Evolutionary conservation across 1,140 invertebrate species (phyloP).

Genomic region (Pseudomyrmex dendroicus): DNA sequence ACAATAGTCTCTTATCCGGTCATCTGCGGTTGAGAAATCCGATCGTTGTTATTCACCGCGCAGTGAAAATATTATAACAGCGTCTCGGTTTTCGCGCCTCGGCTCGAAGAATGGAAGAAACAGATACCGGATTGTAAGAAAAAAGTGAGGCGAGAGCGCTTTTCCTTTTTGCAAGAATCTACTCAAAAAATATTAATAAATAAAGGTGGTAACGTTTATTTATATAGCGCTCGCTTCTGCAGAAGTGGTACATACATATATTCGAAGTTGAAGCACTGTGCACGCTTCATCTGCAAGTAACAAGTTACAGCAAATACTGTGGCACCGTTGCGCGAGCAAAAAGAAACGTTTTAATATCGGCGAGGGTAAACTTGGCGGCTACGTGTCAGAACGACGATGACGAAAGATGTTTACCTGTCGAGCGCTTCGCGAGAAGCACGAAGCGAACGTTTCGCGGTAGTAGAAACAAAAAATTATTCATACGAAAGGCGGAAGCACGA

Average conservation of each 20-base stretch:
- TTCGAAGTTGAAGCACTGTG: slow-evolving; percentile 6
- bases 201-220: background rate
- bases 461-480: slow-evolving; percentile 24
- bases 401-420: background rate
- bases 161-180: slow-evolving; percentile 2
- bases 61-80: slow-evolving; percentile 3
- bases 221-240: background rate
- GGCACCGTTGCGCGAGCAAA: background rate
- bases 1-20: background rate
- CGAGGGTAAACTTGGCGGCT: background rate
- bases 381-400: background rate
- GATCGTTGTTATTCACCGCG: slow-evolving; percentile 15
- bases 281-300: background rate
- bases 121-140: background rate
- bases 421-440: background rate
- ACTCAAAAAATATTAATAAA: background rate
- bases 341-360: background rate
- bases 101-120: background rate
- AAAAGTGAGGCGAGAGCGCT: slow-evolving; percentile 4
- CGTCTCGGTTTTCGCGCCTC: background rate
- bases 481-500: background rate
- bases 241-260: background rate
- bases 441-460: background rate
- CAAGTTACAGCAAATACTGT: background rate
- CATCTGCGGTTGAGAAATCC: slow-evolving; percentile 6